phyloP scores from a whole-genome alignment of 2,888 invertebrate species.

The Aphodius sticticus region DNA sequence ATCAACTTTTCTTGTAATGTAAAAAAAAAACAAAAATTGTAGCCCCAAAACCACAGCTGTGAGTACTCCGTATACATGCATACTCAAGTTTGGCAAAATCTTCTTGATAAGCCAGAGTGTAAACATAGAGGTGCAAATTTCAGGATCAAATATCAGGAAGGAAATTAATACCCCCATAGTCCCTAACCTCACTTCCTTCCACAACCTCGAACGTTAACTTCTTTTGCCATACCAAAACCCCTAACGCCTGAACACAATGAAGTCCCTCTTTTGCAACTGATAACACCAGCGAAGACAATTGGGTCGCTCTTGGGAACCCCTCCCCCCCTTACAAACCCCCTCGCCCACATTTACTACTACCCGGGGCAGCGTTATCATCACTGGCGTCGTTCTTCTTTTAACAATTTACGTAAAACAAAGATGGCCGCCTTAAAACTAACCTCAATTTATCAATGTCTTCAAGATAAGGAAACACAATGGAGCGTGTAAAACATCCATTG shows the following conservation, averaged over 20 bases:
- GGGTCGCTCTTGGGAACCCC: neutral
- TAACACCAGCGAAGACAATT: neutral
- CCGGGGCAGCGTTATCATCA: neutral
- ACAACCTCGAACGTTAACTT: neutral
- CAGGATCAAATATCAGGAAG: no score
- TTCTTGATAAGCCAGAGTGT: no score
- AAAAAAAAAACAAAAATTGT: no score
- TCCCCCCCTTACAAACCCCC: neutral
- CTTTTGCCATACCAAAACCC: neutral
- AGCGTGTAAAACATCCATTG: constrained; percentile 62
- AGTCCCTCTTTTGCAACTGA: neutral
- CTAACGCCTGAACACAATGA: neutral
- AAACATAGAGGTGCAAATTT: no score
- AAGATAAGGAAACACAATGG: constrained; percentile 63
- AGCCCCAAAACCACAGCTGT: no score
- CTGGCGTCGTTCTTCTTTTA: neutral
- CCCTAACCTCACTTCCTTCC: no score
- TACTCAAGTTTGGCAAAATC: no score
- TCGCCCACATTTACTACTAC: neutral
- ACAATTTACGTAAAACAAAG: constrained; percentile 51
- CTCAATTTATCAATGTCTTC: constrained; percentile 63
- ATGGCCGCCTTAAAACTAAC: constrained; percentile 61
- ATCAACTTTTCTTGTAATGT: no score
- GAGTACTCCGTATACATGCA: no score
- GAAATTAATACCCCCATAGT: no score